These are phyloP conservation scores for Cossypha caffra DNA, from an alignment of 2,797 vertebrate genomes.

Conservation along the genomic window DNA sequence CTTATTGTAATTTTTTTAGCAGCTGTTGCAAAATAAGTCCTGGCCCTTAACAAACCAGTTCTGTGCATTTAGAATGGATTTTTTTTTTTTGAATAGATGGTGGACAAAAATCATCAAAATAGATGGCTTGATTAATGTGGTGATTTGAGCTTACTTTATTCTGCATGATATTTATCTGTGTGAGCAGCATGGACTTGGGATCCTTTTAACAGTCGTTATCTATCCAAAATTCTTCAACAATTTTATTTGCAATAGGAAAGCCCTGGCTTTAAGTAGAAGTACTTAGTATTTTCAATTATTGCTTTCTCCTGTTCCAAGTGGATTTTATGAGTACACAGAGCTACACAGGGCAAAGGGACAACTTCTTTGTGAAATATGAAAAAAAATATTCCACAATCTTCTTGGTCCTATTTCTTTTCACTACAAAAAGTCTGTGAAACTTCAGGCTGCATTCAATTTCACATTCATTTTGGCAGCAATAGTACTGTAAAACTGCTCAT, in stretches of 20 bases:
- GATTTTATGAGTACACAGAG: background rate
- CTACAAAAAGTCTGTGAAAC: background rate
- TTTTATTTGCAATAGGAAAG: background rate
- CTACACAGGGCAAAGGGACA: background rate
- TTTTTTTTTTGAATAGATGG: background rate
- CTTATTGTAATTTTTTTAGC: background rate
- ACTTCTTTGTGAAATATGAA: background rate
- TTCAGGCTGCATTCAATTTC: constrained; percentile 21
- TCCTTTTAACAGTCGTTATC: background rate
- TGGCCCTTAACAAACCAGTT: background rate
- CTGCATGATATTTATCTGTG: background rate
- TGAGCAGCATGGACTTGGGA: background rate
- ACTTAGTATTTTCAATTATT: background rate
- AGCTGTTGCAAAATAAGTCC: background rate
- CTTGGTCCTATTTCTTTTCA: constrained; percentile 19
- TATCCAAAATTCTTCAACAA: background rate
- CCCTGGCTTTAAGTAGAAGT: background rate
- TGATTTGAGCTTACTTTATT: background rate
- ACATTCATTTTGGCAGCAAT: constrained; percentile 40
- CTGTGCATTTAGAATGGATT: background rate
- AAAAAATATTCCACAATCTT: background rate
- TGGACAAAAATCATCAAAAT: background rate
- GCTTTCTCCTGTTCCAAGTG: background rate
- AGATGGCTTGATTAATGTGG: background rate
- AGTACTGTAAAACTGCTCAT: constrained; percentile 24